phyloP scores from a whole-genome alignment of 2,113 vertebrate species.

The Vicugna pacos region DNA sequence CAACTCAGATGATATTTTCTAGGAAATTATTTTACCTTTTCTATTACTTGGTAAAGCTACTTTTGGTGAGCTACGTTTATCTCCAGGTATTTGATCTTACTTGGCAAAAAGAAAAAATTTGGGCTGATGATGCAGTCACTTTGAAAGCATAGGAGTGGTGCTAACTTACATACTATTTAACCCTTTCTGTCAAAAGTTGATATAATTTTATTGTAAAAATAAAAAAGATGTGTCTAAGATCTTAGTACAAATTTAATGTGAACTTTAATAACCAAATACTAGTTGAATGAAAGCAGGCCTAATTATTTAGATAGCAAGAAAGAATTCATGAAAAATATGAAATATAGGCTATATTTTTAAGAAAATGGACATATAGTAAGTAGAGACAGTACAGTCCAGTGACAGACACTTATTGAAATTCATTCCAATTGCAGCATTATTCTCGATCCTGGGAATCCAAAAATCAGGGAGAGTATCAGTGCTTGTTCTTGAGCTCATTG shows the following conservation, averaged over 20 bases:
- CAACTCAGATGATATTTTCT: background rate
- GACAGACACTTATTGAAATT: background rate
- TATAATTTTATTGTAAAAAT: background rate
- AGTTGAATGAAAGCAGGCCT: background rate
- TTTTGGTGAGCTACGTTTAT: background rate
- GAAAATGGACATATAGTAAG: background rate
- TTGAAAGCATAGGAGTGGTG: background rate
- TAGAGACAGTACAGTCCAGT: background rate
- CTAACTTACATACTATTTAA: background rate
- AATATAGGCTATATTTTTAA: background rate
- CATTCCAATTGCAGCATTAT: background rate
- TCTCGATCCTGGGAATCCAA: background rate
- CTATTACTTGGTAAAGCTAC: no score
- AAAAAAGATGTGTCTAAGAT: background rate
- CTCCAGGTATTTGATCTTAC: background rate
- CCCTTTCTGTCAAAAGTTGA: slow-evolving; percentile 17
- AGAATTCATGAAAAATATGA: slow-evolving; percentile 37
- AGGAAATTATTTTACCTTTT: slow-evolving; percentile 27
- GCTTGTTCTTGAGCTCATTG: background rate
- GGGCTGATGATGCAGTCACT: background rate
- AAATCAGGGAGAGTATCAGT: background rate
- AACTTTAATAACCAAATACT: background rate
- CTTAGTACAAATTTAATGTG: slow-evolving; percentile 1
- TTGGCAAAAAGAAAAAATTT: slow-evolving; percentile 28
- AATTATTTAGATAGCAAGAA: background rate